These are phyloP conservation scores for human (Homo sapiens) DNA, from an alignment of 2,113 vertebrate genomes.

Conservation along the genomic window DNA sequence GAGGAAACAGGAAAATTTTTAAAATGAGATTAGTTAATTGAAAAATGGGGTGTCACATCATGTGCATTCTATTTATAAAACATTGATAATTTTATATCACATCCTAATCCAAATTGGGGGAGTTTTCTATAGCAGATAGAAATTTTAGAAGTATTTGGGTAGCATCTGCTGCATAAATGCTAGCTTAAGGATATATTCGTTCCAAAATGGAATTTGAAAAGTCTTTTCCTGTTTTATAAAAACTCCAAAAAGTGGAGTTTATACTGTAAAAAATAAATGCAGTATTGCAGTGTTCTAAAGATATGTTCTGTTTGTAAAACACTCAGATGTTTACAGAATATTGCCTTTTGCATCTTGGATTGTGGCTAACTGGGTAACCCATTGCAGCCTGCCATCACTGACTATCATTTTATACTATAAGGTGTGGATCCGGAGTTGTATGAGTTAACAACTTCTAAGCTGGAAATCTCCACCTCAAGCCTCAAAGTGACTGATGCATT, in stretches of 20 bases:
- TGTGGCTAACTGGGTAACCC: constrained; percentile 66
- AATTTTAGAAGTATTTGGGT: constrained; percentile 47
- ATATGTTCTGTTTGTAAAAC: constrained; percentile 59
- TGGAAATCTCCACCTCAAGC: constrained; percentile 88
- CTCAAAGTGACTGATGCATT: constrained; percentile 93
- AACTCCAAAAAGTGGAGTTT: not conserved
- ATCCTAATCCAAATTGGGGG: not conserved
- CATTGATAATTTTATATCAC: not conserved
- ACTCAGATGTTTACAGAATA: constrained; percentile 88
- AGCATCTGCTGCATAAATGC: constrained; percentile 4
- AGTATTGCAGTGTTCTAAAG: not conserved
- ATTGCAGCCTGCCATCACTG: constrained; percentile 79
- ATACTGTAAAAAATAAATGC: constrained; percentile 22
- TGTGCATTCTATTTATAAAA: constrained; percentile 14
- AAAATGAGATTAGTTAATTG: not conserved
- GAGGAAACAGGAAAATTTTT: not conserved
- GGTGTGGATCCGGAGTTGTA: constrained; percentile 98
- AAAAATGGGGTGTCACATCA: not conserved
- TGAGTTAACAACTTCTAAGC: constrained; percentile 96
- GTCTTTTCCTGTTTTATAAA: constrained; percentile 31
- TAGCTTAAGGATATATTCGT: constrained; percentile 3
- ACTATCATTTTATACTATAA: constrained; percentile 87
- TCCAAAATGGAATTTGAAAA: constrained; percentile 26
- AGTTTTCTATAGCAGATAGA: not conserved
- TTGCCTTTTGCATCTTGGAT: constrained; percentile 73